phyloP scores from a whole-genome alignment of 2,113 vertebrate species.

The Cyprinodon variegatus region DNA sequence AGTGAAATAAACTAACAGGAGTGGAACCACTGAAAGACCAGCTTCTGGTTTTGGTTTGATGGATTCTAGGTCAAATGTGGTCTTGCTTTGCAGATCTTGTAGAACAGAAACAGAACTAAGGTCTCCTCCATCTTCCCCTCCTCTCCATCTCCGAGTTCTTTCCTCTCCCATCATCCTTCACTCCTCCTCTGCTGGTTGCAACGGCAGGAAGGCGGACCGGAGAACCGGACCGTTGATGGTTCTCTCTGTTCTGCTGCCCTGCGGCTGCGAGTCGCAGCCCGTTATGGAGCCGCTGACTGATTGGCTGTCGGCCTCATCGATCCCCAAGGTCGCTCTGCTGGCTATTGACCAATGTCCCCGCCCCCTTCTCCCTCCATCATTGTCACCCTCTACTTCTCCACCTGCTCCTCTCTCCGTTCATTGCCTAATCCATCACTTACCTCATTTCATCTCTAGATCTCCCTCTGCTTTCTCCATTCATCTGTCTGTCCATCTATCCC shows the following conservation, averaged over 20 bases:
- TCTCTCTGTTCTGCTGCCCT: not conserved
- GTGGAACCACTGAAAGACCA: no score
- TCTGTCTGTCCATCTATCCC: constrained; percentile 11
- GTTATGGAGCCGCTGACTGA: constrained; percentile 68
- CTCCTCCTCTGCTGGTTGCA: constrained; percentile 5
- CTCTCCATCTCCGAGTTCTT: not conserved
- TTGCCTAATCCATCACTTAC: constrained; percentile 38
- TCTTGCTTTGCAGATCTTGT: no score
- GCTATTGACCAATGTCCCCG: constrained; percentile 61
- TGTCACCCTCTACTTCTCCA: not conserved
- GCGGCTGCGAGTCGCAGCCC: constrained; percentile 36
- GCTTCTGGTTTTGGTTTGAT: no score
- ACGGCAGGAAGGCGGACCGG: constrained; percentile 23
- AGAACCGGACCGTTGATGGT: constrained; percentile 27
- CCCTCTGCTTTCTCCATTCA: constrained; percentile 15
- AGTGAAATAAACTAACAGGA: no score
- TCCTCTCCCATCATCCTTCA: constrained; percentile 2
- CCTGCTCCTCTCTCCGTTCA: not conserved
- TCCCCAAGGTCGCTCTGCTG: constrained; percentile 54
- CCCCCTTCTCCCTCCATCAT: constrained; percentile 27
- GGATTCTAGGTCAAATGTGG: no score
- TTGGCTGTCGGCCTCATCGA: constrained; percentile 65
- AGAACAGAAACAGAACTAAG: not conserved
- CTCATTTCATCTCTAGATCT: constrained; percentile 35
- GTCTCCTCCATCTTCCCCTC: not conserved